Base-by-base conservation (phyloP, 2,113 vertebrate genomes). In the Salvelinus fontinalis region DNA sequence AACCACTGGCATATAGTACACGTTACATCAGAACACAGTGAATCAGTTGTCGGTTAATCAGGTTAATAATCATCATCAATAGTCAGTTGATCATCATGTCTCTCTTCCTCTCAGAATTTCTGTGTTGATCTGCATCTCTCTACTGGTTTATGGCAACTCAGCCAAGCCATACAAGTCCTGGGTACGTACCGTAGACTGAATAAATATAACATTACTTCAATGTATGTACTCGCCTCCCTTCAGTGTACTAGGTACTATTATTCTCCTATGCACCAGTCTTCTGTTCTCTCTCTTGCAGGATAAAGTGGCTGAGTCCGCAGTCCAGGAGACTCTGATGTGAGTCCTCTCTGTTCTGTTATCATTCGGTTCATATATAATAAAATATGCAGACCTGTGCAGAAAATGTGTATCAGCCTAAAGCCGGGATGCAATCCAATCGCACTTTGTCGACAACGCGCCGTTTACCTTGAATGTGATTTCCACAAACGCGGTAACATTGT, bases 321-420 rank as follows among this genome's bases (percentile, higher is more conserved):
- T 84, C 79, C 89, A 92, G 82, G 83, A 92, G 20, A 85, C 75
- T 20, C 66, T 89, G 70, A 39, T 85, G 90, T 93, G 80, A 91
- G 90, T 85, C n/a, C 54, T 34, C 64, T 73, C 57, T 59, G 59
- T 22, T 22, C 13, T 22, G 59, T n/a, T 34, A 9, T 27, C 62
- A 0, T 16, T 54, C 16, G 12, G 51, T 54, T 54, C 39, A 12
- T 54, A 54, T 54, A 54, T 54, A 54, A 54, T 54, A 54, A 18
- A 54, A 16, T 16, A 44, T 44, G 9, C 39, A 44, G 39, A 44
- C 39, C 39, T 44, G 49, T 54, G 49, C 49, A 54, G 49, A 54
- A 54, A 54, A 54, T 54, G 39, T 44, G 13, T 54, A 54, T 54
- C 16, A 18, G 16, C 51, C 51, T 54, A 54, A 54, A 54, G 51